phyloP scores from a whole-genome alignment of 1,140 invertebrate species.

The Eulimnadia texana region DNA sequence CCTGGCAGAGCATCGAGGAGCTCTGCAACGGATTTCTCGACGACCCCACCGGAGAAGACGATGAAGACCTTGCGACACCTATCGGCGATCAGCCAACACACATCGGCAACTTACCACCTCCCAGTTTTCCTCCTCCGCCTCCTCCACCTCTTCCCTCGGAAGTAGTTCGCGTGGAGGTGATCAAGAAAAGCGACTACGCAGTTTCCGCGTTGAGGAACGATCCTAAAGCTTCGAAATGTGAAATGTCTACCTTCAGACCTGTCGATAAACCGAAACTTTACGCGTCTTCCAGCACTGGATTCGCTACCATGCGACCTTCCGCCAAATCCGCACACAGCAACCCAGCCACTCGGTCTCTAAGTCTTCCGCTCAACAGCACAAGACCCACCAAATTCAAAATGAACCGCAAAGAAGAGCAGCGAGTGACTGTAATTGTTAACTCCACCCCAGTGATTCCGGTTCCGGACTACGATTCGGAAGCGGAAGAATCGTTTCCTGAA shows the following conservation, averaged over 20 bases:
- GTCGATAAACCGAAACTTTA: slow-evolving; percentile 70
- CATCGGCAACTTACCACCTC: slow-evolving; percentile 21
- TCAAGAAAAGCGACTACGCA: slow-evolving; percentile 26
- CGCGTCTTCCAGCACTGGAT: slow-evolving; percentile 70
- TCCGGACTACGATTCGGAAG: slow-evolving; percentile 56
- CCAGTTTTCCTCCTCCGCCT: slow-evolving; percentile 15
- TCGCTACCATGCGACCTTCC: slow-evolving; percentile 32
- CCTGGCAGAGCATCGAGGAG: slow-evolving; percentile 23
- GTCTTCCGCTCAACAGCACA: slow-evolving; percentile 19
- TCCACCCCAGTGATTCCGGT: slow-evolving; percentile 60
- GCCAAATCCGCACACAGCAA: slow-evolving; percentile 34
- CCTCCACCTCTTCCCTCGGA: slow-evolving; percentile 33
- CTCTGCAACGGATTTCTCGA: background rate
- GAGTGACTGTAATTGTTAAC: slow-evolving; percentile 9
- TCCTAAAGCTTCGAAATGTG: slow-evolving; percentile 12
- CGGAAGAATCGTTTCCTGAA: slow-evolving; percentile 21
- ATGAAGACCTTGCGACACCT: slow-evolving; percentile 2
- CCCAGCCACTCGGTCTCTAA: slow-evolving; percentile 31
- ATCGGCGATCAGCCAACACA: slow-evolving; percentile 13
- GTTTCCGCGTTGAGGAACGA: slow-evolving; percentile 20
- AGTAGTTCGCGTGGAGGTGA: slow-evolving; percentile 54
- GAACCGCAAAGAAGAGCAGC: background rate
- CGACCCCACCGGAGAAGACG: slow-evolving; percentile 6
- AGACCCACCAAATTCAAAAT: slow-evolving; percentile 17
- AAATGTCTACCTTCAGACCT: slow-evolving; percentile 68